phyloP scores from a whole-genome alignment of 2,113 vertebrate species.

The Otocyon megalotis region DNA sequence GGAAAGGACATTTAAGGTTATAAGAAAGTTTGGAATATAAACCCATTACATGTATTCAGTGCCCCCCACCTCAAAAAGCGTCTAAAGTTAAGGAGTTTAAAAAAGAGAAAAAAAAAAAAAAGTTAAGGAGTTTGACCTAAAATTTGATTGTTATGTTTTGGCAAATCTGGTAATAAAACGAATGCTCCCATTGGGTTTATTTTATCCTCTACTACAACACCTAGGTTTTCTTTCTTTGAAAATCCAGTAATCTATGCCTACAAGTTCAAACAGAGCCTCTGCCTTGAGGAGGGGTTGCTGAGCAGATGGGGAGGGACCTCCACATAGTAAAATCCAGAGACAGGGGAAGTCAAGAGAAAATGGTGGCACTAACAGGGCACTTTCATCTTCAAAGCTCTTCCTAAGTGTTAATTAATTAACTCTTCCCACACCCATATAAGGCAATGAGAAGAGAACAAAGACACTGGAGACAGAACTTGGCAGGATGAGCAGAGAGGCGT shows the following conservation, averaged over 20 bases:
- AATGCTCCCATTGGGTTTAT: background rate
- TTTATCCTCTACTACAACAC: background rate
- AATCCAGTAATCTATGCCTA: background rate
- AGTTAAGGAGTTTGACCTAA: background rate
- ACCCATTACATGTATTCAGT: background rate
- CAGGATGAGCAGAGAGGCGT: background rate
- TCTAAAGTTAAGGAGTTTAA: background rate
- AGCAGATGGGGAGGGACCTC: background rate
- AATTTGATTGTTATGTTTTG: background rate
- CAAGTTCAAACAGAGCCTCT: constrained; percentile 37
- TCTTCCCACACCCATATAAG: constrained; percentile 44
- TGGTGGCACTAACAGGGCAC: background rate
- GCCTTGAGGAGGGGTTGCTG: background rate
- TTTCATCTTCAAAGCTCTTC: constrained; percentile 75
- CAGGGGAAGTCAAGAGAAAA: background rate
- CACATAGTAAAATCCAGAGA: constrained; percentile 28
- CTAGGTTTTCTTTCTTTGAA: background rate
- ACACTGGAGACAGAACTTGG: background rate
- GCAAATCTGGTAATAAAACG: background rate
- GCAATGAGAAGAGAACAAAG: constrained; percentile 66
- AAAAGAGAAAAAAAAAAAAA: background rate
- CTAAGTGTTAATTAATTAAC: constrained; percentile 74
- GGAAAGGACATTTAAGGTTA: background rate
- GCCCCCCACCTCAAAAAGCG: background rate
- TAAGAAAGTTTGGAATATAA: background rate